Conservation (phyloP, 2,888 invertebrate genomes). For the Blastobasis adustella region DNA sequence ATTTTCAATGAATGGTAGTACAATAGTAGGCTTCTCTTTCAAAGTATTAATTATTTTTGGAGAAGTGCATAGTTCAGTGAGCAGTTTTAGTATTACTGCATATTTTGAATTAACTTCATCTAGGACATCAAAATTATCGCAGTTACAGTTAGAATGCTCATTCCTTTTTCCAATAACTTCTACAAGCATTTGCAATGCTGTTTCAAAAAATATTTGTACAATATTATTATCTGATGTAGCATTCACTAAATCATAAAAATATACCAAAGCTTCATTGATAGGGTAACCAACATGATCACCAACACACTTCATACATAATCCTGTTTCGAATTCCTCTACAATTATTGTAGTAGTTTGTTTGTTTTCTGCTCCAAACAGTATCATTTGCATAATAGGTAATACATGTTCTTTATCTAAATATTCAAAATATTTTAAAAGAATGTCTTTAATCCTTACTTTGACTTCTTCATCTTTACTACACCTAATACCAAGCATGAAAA, state of each 20-base stretch:
- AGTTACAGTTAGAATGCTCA: conserved; percentile 40
- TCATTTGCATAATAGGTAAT: conserved; percentile 21
- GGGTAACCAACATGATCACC: conserved; percentile 19
- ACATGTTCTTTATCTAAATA: conserved; percentile 29
- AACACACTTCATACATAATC: conserved; percentile 45
- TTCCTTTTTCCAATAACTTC: conserved; percentile 35
- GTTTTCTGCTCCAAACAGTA: conserved; percentile 38
- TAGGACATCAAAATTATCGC: conserved; percentile 46
- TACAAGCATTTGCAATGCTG: conserved; percentile 39
- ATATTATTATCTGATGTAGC: conserved; percentile 27
- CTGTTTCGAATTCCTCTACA: conserved; percentile 53
- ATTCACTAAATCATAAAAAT: conserved; percentile 45
- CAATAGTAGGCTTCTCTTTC: conserved; percentile 53
- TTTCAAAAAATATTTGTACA: conserved; percentile 39
- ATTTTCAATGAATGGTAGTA: conserved; percentile 64
- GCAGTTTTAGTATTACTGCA: conserved; percentile 59
- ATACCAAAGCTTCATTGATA: conserved; percentile 34
- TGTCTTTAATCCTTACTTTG: conserved; percentile 44
- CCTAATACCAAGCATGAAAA: conserved; percentile 54
- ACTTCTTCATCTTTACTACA: conserved; percentile 43
- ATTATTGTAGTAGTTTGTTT: conserved; percentile 16
- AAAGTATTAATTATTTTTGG: conserved; percentile 53
- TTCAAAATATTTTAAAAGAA: conserved; percentile 47
- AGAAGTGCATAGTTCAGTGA: conserved; percentile 65
- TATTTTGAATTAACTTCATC: conserved; percentile 48